Base-by-base conservation (phyloP, 2,888 invertebrate genomes). In the Lasioglossum vierecki region DNA sequence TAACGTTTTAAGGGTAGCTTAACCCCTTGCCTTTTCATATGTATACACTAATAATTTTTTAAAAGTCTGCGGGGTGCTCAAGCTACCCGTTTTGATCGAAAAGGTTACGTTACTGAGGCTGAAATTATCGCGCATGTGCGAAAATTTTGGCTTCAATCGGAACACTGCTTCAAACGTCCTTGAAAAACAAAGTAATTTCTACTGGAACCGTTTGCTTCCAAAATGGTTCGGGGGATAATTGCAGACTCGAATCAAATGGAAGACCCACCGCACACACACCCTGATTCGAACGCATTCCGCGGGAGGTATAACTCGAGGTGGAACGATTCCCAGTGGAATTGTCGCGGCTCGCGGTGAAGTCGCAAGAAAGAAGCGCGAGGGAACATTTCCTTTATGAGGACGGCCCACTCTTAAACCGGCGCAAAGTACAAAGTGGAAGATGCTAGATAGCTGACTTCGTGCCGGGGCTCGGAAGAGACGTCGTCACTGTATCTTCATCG, bases 341-440 rank as follows among this genome's bases (percentile, higher is more conserved):
- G 68, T 79, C 66, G 77, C 49, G 60, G 77, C 9, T 60, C 74
- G 46, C 30, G 30, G n/a, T 44, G 18, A 66, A 49, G 30, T 11
- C 63, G 46, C 8, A 9, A 57, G 39, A 82, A 71, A 75, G 76
- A 72, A 70, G 76, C 39, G 63, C 71, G 78, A 53, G 75, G 79
- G 82, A 82, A 71, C 75, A 60, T 83, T 88, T 88, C 83, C 76
- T 85, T 85, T 85, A 82, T 63, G 71, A 80, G 77, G 82, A 71
- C 79, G 85, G 75, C 63, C 41, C 66, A 57, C 78, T 81, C 83
- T 87, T 81, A 81, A 63, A 82, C 88, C 86, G 79, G 72, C 72
- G 87, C 76, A 70, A 70, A 79, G 85, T 88, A 91, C 89, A 91
- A 90, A 90, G 86, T 88, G 88, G 85, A 85, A 91, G 91, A 91